phyloP scores from a whole-genome alignment of 2,113 vertebrate genomes.

The Hemichromis elongatus region DNA sequence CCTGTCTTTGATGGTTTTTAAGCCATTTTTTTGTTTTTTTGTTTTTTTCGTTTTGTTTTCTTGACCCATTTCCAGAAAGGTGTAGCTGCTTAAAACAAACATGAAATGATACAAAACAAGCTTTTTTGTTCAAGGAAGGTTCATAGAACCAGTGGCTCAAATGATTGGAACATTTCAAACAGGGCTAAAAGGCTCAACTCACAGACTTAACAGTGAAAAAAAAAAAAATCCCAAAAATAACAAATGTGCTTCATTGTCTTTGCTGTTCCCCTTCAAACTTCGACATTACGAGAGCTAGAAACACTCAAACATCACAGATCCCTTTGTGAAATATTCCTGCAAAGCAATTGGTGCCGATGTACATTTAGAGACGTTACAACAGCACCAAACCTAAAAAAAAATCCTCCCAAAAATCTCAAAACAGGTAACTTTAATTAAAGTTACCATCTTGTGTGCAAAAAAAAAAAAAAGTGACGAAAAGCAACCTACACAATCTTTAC shows the following conservation, averaged over 20 bases:
- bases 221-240: not conserved
- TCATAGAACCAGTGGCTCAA: constrained; percentile 43
- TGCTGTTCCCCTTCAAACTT: constrained; percentile 39
- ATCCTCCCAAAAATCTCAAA: no score
- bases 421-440: not conserved
- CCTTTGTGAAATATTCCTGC: constrained; percentile 21
- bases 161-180: not conserved
- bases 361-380: constrained; percentile 5
- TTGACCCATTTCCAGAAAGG: constrained; percentile 27
- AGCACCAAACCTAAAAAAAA: constrained; percentile 2
- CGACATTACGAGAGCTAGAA: constrained; percentile 4
- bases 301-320: constrained; percentile 6
- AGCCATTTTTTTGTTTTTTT: not conserved
- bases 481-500: constrained; percentile 48
- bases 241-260: constrained; percentile 18
- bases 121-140: constrained; percentile 23
- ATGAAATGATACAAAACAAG: constrained; percentile 4
- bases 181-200: not conserved
- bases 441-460: constrained; percentile 8
- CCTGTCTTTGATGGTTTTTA: constrained; percentile 12
- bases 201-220: not conserved
- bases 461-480: constrained; percentile 19
- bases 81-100: constrained; percentile 41
- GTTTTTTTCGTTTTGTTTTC: not conserved
- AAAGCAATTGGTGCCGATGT: constrained; percentile 5